phyloP scores from a whole-genome alignment of 2,113 vertebrate species.

The Ctenomys sociabilis region DNA sequence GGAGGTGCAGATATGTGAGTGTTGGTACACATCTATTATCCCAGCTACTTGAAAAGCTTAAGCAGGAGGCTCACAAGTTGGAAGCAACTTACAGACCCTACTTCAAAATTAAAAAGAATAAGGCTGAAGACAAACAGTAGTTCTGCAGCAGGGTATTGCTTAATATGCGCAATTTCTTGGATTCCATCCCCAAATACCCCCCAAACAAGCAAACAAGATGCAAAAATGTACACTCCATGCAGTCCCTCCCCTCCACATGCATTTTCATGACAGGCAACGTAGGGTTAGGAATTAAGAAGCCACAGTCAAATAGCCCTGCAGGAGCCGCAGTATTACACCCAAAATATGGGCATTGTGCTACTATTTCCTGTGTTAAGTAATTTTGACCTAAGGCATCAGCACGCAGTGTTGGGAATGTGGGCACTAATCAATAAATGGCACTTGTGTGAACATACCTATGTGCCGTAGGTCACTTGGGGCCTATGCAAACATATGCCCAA shows the following conservation, averaged over 20 bases:
- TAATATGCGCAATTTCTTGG: background rate
- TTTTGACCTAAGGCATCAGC: rapidly evolving
- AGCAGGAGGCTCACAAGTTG: background rate
- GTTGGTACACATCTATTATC: background rate
- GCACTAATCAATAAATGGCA: background rate
- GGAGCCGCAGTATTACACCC: background rate
- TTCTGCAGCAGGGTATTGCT: background rate
- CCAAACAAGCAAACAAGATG: background rate
- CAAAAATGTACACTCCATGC: background rate
- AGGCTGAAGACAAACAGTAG: background rate
- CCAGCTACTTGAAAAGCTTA: background rate
- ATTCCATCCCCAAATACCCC: background rate
- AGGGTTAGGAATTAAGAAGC: background rate
- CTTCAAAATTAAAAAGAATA: background rate
- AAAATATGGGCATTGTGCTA: background rate
- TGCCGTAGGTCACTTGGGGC: background rate
- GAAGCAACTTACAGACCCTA: background rate
- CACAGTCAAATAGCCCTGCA: background rate
- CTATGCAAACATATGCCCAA: slow-evolving; percentile 19
- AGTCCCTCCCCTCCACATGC: background rate
- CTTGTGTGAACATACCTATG: background rate
- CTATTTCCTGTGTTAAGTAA: background rate
- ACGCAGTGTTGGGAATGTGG: background rate
- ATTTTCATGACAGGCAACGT: rapidly evolving
- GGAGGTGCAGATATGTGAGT: background rate